Evolutionary conservation across 1,140 invertebrate species (phyloP), one percentile per base, ranked within the genome.

Genomic region (Zeugodacus cucurbitae): DNA sequence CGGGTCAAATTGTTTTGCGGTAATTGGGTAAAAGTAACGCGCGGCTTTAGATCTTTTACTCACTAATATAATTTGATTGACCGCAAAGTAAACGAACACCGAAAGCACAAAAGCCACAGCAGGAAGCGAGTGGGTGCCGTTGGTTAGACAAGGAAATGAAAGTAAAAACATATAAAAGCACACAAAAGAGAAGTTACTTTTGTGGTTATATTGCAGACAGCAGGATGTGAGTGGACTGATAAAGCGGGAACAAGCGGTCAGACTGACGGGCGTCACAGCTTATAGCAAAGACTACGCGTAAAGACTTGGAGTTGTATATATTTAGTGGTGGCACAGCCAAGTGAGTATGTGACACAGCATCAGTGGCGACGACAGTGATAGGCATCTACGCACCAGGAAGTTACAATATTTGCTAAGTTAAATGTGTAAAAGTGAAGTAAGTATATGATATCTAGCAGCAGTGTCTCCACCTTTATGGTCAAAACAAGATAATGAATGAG

Each of bases 1-100:
- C 41, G 22, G 74, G 74, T 82, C 74, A 82, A 82, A 44, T 82
- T 82, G 74, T 44, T 48, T 82, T n/a, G 74, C n/a, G 74, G 74
- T 82, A 82, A 82, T 82, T 82, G 74, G 44, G 74, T 82, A 82
- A 82, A 82, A 82, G 74, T 48, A 82, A 48, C 41, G 41, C 41
- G 41, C 74, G 41, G 37, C 74, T 82, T 82, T 82, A 82, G 74
- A 82, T 82, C 74, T 82, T 82, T 11, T 82, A 29, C 41, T 82
- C n/a, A n/a, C 22, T 54, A 48, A 48, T 82, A 82, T 82, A 82
- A 82, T 82, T 82, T 82, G 74, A 82, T 82, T 82, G 74, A 82
- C 74, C 74, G n/a, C 74, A 48, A 82, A 82, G 74, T 82, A 82
- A 82, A 82, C 74, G 41, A 82, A 82, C 74, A 29, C 11, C 74